These are phyloP conservation scores for Drosophila tristis DNA, from an alignment of 1,140 invertebrate genomes.

Conservation along the genomic window DNA sequence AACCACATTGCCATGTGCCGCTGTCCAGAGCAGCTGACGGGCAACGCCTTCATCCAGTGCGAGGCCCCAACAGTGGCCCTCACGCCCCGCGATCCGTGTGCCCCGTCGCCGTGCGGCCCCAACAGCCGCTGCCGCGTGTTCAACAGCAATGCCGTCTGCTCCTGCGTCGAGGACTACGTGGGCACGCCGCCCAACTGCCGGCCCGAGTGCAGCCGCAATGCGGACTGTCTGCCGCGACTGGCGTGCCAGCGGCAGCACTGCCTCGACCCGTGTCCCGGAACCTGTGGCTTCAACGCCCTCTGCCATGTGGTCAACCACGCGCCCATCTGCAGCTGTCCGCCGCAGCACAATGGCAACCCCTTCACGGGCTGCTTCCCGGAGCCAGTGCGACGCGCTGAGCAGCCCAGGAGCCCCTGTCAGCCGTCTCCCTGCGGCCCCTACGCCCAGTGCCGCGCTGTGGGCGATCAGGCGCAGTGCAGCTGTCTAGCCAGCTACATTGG, in stretches of 20 bases:
- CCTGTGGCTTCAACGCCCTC: constrained; percentile 90
- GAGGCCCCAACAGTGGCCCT: constrained; percentile 71
- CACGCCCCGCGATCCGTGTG: constrained; percentile 85
- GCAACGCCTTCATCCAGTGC: constrained; percentile 80
- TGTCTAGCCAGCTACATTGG: constrained; percentile 90
- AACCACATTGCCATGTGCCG: constrained; percentile 88
- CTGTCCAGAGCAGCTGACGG: constrained; percentile 85
- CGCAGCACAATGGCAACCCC: constrained; percentile 92
- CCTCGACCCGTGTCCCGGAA: constrained; percentile 89
- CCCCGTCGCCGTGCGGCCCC: constrained; percentile 87
- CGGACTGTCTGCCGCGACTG: constrained; percentile 91
- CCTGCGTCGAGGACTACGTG: constrained; percentile 86
- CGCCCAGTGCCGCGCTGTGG: constrained; percentile 88
- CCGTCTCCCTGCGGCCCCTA: constrained; percentile 91
- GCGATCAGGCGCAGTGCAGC: constrained; percentile 88
- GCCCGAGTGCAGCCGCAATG: constrained; percentile 92
- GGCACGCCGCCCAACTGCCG: constrained; percentile 91
- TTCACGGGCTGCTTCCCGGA: constrained; percentile 88
- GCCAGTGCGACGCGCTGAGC: constrained; percentile 63
- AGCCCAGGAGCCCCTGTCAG: constrained; percentile 85
- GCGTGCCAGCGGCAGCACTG: constrained; percentile 92
- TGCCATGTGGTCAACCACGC: constrained; percentile 93
- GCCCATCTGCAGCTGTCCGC: constrained; percentile 91
- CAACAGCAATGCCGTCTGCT: constrained; percentile 87
- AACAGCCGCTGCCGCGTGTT: constrained; percentile 85